Percentiles rank a stretch among this genome's conserved stretches.
These are phyloP conservation scores for Pachydiplax longipennis DNA, from an alignment of 2,888 invertebrate genomes.

Conservation along the genomic window DNA sequence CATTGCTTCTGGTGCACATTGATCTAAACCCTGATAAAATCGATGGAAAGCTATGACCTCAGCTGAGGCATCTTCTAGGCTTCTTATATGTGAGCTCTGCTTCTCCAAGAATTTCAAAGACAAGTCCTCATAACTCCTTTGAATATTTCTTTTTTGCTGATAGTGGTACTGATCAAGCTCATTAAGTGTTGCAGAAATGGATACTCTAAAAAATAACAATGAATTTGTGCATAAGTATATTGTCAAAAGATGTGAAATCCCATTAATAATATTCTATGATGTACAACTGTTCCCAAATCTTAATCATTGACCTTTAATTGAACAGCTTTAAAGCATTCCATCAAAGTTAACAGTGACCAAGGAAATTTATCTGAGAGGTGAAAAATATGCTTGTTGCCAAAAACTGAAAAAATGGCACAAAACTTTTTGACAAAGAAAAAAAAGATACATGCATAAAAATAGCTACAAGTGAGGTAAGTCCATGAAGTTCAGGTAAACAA, in stretches of 20 bases:
- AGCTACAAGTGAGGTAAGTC: too few species aligned
- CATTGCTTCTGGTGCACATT: background rate
- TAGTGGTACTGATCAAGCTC: background rate
- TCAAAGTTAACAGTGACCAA: too few species aligned
- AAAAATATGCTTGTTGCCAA: too few species aligned
- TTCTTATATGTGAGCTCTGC: background rate
- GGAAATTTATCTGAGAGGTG: too few species aligned
- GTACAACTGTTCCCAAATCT: too few species aligned
- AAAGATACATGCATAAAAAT: background rate
- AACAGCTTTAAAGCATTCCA: too few species aligned
- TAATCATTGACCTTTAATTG: too few species aligned
- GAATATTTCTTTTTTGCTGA: background rate
- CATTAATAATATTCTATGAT: too few species aligned
- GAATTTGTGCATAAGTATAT: too few species aligned
- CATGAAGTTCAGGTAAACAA: too few species aligned
- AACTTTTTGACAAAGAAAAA: background rate
- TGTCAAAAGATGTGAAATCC: too few species aligned
- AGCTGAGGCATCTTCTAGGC: constrained; percentile 32
- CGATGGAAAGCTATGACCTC: constrained; percentile 47
- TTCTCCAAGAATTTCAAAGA: background rate
- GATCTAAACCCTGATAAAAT: constrained; percentile 47
- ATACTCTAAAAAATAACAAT: background rate
- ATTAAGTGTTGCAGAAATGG: background rate
- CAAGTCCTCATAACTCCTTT: constrained; percentile 3
- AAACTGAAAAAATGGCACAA: too few species aligned